These are phyloP conservation scores for Sturnira hondurensis DNA, from an alignment of 2,113 vertebrate genomes.

Conservation along the genomic window DNA sequence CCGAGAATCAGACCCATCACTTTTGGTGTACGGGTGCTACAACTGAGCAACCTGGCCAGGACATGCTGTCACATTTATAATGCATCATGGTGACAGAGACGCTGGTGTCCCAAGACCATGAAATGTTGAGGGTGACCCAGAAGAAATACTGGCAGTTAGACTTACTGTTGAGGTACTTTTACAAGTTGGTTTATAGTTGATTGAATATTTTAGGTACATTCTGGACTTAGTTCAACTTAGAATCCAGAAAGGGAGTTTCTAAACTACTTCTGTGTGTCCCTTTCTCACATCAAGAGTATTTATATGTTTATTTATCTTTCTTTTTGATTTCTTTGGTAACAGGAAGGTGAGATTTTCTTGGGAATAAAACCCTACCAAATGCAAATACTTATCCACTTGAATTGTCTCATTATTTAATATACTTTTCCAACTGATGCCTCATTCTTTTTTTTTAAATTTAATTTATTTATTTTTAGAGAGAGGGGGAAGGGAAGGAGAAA, in stretches of 20 bases:
- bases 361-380: not conserved
- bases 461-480: too few species aligned
- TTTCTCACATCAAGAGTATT: not conserved
- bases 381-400: slow-evolving; percentile 1
- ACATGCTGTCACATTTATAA: not conserved
- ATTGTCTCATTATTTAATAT: not conserved
- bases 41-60: too few species aligned
- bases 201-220: not conserved
- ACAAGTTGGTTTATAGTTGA: not conserved
- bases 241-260: not conserved
- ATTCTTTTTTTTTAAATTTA: not conserved
- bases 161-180: not conserved
- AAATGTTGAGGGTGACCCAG: not conserved
- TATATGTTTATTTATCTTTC: not conserved
- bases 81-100: not conserved
- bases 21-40: too few species aligned
- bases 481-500: too few species aligned
- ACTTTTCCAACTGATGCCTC: not conserved
- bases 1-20: too few species aligned
- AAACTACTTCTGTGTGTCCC: not conserved
- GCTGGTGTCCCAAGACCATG: not conserved
- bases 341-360: not conserved
- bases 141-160: not conserved
- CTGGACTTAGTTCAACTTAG: not conserved
- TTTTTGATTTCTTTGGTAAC: not conserved